phyloP scores from a whole-genome alignment of 1,140 invertebrate genomes.

The Gonatopus flavifemur region DNA sequence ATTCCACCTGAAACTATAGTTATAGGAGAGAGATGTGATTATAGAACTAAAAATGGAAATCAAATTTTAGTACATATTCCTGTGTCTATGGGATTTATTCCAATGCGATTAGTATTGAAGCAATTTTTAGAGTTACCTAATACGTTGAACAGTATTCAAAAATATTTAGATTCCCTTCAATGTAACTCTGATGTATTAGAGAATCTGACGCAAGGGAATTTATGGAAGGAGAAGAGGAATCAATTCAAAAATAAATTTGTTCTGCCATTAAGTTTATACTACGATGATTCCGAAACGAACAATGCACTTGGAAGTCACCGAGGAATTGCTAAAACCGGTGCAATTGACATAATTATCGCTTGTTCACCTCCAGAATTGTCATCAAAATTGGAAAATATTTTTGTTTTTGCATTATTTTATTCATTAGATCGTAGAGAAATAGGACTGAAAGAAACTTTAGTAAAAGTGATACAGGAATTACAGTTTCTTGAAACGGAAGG shows the following conservation, averaged over 20 bases:
- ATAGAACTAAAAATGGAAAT: not conserved
- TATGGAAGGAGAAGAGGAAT: not conserved
- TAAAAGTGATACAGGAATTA: too few relatives aligned
- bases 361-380: too few relatives aligned
- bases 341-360: too few relatives aligned
- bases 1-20: not conserved
- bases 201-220: not conserved
- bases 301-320: too few relatives aligned
- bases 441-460: too few relatives aligned
- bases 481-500: too few relatives aligned
- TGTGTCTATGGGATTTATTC: not conserved
- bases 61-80: not conserved
- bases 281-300: too few relatives aligned
- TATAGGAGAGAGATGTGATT: not conserved
- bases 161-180: not conserved
- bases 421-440: too few relatives aligned
- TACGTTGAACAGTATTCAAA: not conserved
- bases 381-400: too few relatives aligned
- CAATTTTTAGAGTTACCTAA: not conserved
- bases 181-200: not conserved
- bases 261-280: not conserved
- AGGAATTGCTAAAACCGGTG: too few relatives aligned
- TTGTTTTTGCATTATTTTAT: too few relatives aligned
- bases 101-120: not conserved
- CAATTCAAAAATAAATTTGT: not conserved